phyloP scores from a whole-genome alignment of 2,113 vertebrate species.

The Apistogramma diplotaenia region DNA sequence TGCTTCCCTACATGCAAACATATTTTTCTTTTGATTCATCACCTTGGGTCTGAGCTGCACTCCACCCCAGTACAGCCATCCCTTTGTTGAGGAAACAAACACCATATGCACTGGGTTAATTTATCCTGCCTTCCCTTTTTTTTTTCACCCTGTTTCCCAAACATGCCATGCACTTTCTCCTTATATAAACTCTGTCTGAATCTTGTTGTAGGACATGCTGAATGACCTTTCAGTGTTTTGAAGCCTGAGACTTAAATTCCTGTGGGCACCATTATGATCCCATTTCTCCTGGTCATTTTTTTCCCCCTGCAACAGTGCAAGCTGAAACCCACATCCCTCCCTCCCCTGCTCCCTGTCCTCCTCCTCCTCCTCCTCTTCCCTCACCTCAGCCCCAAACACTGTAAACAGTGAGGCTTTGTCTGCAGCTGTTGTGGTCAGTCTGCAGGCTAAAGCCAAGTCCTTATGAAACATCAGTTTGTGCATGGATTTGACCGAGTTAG shows the following conservation, averaged over 20 bases:
- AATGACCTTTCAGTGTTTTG: constrained; percentile 33
- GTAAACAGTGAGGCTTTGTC: constrained; percentile 52
- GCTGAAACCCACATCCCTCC: constrained; percentile 19
- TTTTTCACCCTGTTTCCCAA: neutral
- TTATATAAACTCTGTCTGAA: neutral
- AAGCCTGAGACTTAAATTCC: constrained; percentile 39
- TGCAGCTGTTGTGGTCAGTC: constrained; percentile 50
- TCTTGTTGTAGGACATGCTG: constrained; percentile 10
- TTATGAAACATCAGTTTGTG: constrained; percentile 10
- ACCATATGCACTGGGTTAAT: neutral
- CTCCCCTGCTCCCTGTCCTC: neutral
- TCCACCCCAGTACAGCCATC: neutral
- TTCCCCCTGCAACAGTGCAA: constrained; percentile 17
- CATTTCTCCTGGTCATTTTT: constrained; percentile 44
- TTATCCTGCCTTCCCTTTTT: neutral
- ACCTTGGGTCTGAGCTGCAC: neutral
- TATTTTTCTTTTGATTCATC: constrained; percentile 15
- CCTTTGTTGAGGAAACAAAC: neutral
- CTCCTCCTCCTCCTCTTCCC: constrained; percentile 34
- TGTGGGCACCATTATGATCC: constrained; percentile 45
- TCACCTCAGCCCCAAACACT: constrained; percentile 25
- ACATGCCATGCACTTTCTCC: neutral
- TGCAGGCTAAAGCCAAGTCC: constrained; percentile 1
- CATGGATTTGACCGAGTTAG: neutral
- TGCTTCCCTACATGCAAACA: neutral